Percentiles rank a stretch among this genome's conserved stretches.
Conservation (phyloP, 2,113 vertebrate species). For the Embiotoca jacksoni region DNA sequence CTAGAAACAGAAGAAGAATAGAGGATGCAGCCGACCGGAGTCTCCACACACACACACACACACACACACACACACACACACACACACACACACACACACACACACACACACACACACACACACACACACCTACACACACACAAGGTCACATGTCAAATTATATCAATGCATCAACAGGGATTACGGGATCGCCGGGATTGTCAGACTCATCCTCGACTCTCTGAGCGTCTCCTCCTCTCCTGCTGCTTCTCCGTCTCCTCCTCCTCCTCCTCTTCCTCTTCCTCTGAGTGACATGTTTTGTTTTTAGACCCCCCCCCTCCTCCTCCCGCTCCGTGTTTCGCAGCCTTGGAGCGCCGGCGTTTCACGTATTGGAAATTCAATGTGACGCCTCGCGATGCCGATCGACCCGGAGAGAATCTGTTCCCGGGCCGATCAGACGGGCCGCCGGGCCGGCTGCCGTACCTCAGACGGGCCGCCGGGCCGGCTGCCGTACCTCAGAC, state of each 20-base stretch:
- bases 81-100: too few species aligned
- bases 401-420: too few species aligned
- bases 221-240: background rate
- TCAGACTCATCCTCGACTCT: slow-evolving; percentile 28
- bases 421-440: background rate
- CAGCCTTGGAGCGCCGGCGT: slow-evolving; percentile 6
- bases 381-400: slow-evolving; percentile 15
- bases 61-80: too few species aligned
- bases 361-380: slow-evolving; percentile 44
- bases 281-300: slow-evolving; percentile 25
- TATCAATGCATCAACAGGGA: slow-evolving; percentile 64
- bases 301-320: slow-evolving; percentile 14
- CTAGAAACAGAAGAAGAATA: too few species aligned
- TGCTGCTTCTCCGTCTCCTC: background rate
- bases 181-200: slow-evolving; percentile 56
- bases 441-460: background rate
- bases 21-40: too few species aligned
- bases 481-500: too few species aligned
- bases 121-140: slow-evolving; percentile 26
- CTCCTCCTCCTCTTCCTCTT: background rate
- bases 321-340: background rate
- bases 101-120: too few species aligned
- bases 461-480: too few species aligned
- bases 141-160: slow-evolving; percentile 57
- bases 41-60: too few species aligned